These are phyloP conservation scores for Philereme vetulata DNA, from an alignment of 2,888 invertebrate species.

Conservation along the genomic window DNA sequence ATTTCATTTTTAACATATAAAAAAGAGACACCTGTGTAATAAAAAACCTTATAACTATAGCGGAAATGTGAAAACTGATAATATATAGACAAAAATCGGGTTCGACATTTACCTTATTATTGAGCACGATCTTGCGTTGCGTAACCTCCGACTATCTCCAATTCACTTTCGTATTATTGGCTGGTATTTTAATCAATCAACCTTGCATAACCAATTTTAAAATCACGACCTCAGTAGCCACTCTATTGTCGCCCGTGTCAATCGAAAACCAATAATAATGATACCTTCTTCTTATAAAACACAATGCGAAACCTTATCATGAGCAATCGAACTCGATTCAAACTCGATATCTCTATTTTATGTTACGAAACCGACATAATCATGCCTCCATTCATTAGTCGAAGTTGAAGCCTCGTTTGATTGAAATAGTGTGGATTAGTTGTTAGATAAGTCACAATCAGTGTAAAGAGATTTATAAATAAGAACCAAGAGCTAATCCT, in stretches of 20 bases:
- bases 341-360: slow-evolving; percentile 52
- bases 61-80: no score
- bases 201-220: slow-evolving; percentile 20
- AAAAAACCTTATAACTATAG: no score
- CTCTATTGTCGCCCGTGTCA: slow-evolving; percentile 32
- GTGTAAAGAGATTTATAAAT: not conserved
- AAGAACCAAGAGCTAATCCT: not conserved
- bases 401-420: slow-evolving; percentile 28
- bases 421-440: slow-evolving; percentile 12
- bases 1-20: no score
- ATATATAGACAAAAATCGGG: no score
- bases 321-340: slow-evolving; percentile 44
- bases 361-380: slow-evolving; percentile 54
- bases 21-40: no score
- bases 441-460: not conserved
- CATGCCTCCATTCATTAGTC: slow-evolving; percentile 66
- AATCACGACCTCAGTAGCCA: slow-evolving; percentile 37
- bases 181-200: slow-evolving; percentile 17
- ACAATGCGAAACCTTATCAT: slow-evolving; percentile 27
- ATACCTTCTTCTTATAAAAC: slow-evolving; percentile 33
- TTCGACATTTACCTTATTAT: no score
- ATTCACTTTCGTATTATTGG: slow-evolving; percentile 22
- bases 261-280: slow-evolving; percentile 35
- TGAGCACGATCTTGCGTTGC: slow-evolving; percentile 3
- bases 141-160: slow-evolving; percentile 4